Base-by-base conservation (phyloP, 2,797 vertebrate genomes). In the Acanthopagrus latus region DNA sequence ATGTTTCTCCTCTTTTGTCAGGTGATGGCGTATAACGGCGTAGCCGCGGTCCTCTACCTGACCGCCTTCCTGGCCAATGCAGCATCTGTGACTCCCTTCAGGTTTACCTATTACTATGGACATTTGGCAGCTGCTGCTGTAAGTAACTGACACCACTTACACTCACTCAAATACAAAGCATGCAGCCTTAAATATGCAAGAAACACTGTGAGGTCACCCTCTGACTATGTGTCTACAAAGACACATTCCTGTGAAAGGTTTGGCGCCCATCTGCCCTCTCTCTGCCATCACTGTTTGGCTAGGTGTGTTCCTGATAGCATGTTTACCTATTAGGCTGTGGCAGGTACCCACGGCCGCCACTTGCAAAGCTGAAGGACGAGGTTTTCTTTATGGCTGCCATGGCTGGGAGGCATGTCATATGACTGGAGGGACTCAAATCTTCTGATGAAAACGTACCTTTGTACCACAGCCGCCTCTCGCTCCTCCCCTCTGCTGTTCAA, bases 41-140 rank as follows among this genome's bases (percentile, higher is more conserved):
- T 86, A 0, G 96, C 96, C 5, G 81, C 96, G 0, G 6, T 96
- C 48, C 93, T 99, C 80, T 98, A 97, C 51, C 2, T 97, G 62
- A 96, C 95, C 0, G 97, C 97, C 62, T 98, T 98, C 59, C 63
- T 97, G 52, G 75, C 96, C 3, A 95, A 96, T 0, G 94, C 96
- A 0, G 92, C 91, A 0, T 82, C 90, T 0, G 95, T 97, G 0
- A 0, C 23, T 0, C n/a, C 18, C 0, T 92, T 64, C 0, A 6
- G 20, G 2, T 0, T 0, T 1, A 1, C 0, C 0, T 3, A 7
- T 48, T 86, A 20, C 0, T 95, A 93, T n/a, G 90, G 94, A 80
- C 91, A 93, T 66, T 69, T 96, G 27, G 96, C 93, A 0, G 95
- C 97, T 0, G 96, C 97, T 0, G 94, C 97, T 0, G 97, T 98